Percentiles rank a stretch among this genome's conserved stretches.
Conservation (phyloP, 2,797 vertebrate genomes). For the Macropodus opercularis region DNA sequence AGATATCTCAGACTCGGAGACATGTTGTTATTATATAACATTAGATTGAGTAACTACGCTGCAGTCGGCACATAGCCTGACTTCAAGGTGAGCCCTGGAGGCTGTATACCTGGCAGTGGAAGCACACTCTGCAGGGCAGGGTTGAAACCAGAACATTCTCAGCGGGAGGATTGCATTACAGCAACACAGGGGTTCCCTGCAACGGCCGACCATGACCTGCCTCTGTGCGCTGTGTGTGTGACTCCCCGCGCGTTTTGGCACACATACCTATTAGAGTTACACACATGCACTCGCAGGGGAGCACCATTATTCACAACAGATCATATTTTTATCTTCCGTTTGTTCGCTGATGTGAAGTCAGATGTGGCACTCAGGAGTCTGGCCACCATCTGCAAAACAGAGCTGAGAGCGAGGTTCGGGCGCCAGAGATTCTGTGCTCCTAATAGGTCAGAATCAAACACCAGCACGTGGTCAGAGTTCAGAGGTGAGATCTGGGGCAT, state of each 20-base stretch:
- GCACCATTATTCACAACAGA: conserved; percentile 46
- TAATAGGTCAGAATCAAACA: conserved; percentile 50
- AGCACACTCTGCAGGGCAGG: conserved; percentile 68
- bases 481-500: conserved; percentile 50
- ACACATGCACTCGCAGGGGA: conserved; percentile 38
- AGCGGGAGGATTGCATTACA: conserved; percentile 72
- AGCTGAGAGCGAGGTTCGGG: conserved; percentile 36
- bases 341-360: conserved; percentile 48
- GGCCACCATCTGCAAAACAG: conserved; percentile 66
- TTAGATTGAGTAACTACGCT: conserved; percentile 57
- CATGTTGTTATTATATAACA: conserved; percentile 64
- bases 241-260: conserved; percentile 23
- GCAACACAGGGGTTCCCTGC: conserved; percentile 69
- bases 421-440: conserved; percentile 28
- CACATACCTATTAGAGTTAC: conserved; percentile 27
- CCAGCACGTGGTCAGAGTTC: conserved; percentile 40
- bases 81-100: conserved; percentile 70
- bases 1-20: conserved; percentile 53
- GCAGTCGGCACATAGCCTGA: conserved; percentile 53
- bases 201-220: conserved; percentile 61
- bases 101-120: conserved; percentile 74
- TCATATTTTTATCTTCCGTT: conserved; percentile 50
- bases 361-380: conserved; percentile 55
- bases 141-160: conserved; percentile 77
- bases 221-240: conserved; percentile 36